These are phyloP conservation scores for Tetranychus piercei DNA, from an alignment of 2,888 invertebrate species.

Conservation along the genomic window DNA sequence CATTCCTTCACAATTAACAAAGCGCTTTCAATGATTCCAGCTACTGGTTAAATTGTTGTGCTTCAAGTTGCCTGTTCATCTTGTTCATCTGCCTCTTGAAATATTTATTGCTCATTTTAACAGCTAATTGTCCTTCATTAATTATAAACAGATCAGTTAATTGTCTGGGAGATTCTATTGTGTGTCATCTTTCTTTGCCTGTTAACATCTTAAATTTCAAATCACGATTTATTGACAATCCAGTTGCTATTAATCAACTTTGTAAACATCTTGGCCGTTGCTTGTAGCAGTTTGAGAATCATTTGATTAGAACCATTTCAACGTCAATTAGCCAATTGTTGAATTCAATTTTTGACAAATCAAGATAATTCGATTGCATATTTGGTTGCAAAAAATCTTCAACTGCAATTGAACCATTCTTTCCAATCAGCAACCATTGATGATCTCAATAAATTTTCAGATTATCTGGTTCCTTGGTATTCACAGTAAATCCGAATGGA, in stretches of 20 bases:
- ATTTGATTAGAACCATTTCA: no score
- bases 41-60: background rate
- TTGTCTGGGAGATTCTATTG: background rate
- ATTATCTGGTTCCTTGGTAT: no score
- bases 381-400: no score
- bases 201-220: background rate
- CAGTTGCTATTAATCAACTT: background rate
- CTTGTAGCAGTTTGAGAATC: no score
- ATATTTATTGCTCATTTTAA: background rate
- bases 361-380: no score
- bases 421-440: no score
- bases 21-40: background rate
- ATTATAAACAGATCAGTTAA: background rate
- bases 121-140: background rate
- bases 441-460: no score
- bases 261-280: no score
- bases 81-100: background rate
- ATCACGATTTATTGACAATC: background rate
- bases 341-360: no score
- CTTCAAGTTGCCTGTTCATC: background rate
- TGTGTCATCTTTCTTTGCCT: background rate
- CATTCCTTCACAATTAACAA: background rate
- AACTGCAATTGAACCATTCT: no score
- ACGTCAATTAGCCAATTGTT: no score
- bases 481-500: no score